These are phyloP conservation scores for Olivierus martensii DNA, from an alignment of 1,140 invertebrate species.

Conservation along the genomic window DNA sequence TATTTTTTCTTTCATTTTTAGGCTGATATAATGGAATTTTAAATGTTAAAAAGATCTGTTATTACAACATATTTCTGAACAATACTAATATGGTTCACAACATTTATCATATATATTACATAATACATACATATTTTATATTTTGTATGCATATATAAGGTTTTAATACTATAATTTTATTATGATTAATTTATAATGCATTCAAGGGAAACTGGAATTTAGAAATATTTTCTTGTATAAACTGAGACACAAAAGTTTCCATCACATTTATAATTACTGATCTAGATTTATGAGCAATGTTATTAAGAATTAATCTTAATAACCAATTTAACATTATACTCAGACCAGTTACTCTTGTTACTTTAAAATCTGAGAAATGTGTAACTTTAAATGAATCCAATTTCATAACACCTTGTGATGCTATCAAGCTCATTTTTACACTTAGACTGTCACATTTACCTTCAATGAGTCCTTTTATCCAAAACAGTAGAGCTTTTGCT, in stretches of 20 bases:
- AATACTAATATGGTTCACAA: too few relatives aligned
- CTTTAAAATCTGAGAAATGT: conserved; percentile 8
- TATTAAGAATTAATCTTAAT: conserved; percentile 9
- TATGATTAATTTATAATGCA: too few relatives aligned
- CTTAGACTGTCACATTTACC: conserved; percentile 4
- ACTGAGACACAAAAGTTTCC: background rate
- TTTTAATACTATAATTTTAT: too few relatives aligned
- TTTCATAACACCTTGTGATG: conserved; percentile 3
- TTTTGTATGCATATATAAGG: too few relatives aligned
- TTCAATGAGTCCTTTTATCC: conserved; percentile 8
- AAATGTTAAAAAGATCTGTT: too few relatives aligned
- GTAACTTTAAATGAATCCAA: conserved; percentile 7
- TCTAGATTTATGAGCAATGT: conserved; percentile 8
- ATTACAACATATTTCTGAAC: too few relatives aligned
- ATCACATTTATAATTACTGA: conserved; percentile 8
- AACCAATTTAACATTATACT: conserved; percentile 13
- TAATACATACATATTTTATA: too few relatives aligned
- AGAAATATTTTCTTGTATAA: too few relatives aligned
- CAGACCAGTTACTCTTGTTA: conserved; percentile 13
- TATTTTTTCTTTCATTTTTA: too few relatives aligned
- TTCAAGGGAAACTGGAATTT: too few relatives aligned
- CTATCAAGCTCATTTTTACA: conserved; percentile 7
- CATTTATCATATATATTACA: too few relatives aligned
- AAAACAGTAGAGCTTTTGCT: conserved; percentile 14
- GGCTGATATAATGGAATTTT: too few relatives aligned